These are phyloP conservation scores for Drosophila borealis DNA, from an alignment of 2,888 invertebrate species.

Conservation along the genomic window DNA sequence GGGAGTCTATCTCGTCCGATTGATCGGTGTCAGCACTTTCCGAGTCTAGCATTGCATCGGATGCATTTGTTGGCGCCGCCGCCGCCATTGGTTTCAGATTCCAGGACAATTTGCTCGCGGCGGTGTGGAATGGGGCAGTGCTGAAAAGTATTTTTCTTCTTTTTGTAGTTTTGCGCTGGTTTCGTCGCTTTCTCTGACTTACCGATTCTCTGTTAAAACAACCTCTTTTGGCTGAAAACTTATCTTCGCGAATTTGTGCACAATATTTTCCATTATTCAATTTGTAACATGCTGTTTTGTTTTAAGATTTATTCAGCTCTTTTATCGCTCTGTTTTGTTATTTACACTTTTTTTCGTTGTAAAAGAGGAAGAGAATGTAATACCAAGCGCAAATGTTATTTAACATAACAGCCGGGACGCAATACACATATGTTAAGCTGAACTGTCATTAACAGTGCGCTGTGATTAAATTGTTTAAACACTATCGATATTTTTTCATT, in stretches of 20 bases:
- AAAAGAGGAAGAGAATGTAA: constrained; percentile 29
- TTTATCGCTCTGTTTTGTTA: constrained; percentile 21
- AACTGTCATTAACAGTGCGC: not conserved
- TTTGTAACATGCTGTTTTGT: constrained; percentile 38
- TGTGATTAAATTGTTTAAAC: not conserved
- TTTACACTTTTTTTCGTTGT: constrained; percentile 24
- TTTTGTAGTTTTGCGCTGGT: not conserved
- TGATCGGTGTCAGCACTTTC: constrained; percentile 54
- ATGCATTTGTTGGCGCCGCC: constrained; percentile 1
- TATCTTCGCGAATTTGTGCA: constrained; percentile 80
- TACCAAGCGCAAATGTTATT: constrained; percentile 17
- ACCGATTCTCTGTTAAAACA: constrained; percentile 75
- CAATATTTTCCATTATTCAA: constrained; percentile 81
- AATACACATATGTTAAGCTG: constrained; percentile 1
- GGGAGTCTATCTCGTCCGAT: constrained; percentile 67
- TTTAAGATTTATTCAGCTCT: constrained; percentile 16
- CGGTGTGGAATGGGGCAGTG: constrained; percentile 17
- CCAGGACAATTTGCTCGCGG: constrained; percentile 17
- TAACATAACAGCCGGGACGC: constrained; percentile 15
- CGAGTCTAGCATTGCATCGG: constrained; percentile 46
- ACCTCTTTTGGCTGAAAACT: constrained; percentile 73
- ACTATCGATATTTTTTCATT: too few species aligned
- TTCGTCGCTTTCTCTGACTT: constrained; percentile 14
- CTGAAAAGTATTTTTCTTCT: constrained; percentile 14
- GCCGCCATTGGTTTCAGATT: constrained; percentile 35